Percentiles rank a stretch among this genome's conserved stretches.
Evolutionary conservation across 2,797 vertebrate genomes (phyloP).

Genomic region (Myotis planiceps): DNA sequence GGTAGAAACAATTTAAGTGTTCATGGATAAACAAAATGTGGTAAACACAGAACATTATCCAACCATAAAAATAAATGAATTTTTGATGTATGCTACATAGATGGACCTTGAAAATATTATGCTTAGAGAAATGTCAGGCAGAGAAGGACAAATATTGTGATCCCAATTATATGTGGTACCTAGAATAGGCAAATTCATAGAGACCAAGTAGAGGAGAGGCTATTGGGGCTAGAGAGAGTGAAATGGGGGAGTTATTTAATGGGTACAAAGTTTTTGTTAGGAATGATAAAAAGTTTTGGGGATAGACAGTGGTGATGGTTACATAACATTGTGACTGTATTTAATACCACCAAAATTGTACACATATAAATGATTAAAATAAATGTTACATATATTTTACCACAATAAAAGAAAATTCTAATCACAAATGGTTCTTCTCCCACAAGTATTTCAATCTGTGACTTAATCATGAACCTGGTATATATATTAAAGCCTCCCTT

Average conservation of each 20-base stretch:
- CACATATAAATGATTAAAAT: slow-evolving; percentile 21
- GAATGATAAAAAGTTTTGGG: not conserved
- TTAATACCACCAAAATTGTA: not conserved
- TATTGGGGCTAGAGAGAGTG: not conserved
- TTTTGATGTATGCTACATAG: not conserved
- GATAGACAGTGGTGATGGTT: not conserved
- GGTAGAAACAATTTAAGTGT: not conserved
- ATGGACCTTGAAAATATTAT: slow-evolving; percentile 25
- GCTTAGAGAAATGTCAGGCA: slow-evolving; percentile 16
- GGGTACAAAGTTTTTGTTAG: not conserved
- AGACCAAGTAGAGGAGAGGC: not conserved
- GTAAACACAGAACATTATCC: not conserved
- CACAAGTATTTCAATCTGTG: not conserved
- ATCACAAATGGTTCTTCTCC: slow-evolving; percentile 20
- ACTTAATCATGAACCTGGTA: not conserved
- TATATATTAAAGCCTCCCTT: not conserved
- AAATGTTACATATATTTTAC: not conserved
- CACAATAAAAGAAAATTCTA: slow-evolving; percentile 26
- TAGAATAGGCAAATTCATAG: not conserved
- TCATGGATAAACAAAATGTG: not conserved
- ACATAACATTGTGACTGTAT: not conserved
- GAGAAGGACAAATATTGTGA: not conserved
- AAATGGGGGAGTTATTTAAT: slow-evolving; percentile 3
- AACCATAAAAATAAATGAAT: slow-evolving; percentile 22
- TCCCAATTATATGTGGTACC: not conserved